Conservation (phyloP, 2,888 invertebrate species). For the Cartodere bifasciata region DNA sequence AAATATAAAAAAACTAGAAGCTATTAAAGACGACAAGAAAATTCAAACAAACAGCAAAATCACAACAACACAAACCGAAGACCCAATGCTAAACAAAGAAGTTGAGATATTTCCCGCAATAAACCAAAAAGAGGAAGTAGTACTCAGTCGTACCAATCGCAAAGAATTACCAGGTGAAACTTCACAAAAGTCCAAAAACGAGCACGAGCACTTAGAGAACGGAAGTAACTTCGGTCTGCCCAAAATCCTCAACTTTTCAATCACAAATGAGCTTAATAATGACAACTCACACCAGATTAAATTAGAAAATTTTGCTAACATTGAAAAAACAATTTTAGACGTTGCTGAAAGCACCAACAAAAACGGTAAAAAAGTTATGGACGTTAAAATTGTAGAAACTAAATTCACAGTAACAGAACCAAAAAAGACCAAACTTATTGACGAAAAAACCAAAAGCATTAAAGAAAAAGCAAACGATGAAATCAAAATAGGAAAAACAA, state of each 20-base stretch:
- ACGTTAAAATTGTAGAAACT: too few relatives aligned
- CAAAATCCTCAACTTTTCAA: constrained; percentile 14
- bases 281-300: background rate
- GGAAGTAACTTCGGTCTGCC: constrained; percentile 9
- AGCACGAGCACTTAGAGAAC: constrained; percentile 4
- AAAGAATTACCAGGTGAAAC: constrained; percentile 28
- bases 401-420: too few relatives aligned
- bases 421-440: too few relatives aligned
- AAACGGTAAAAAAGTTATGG: too few relatives aligned
- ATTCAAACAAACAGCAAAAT: constrained; percentile 5
- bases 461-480: too few relatives aligned
- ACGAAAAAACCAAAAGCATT: too few relatives aligned
- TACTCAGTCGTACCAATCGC: constrained; percentile 30
- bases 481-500: too few relatives aligned
- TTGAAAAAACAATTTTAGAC: too few relatives aligned
- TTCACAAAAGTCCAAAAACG: constrained; percentile 8
- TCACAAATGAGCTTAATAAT: constrained; percentile 10
- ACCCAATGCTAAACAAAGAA: constrained; percentile 23
- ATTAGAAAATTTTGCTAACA: too few relatives aligned
- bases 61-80: constrained; percentile 2
- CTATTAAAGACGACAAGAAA: constrained; percentile 10
- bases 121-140: constrained; percentile 19
- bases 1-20: constrained; percentile 13
- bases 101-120: constrained; percentile 28
- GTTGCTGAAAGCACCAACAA: too few relatives aligned